phyloP scores from a whole-genome alignment of 2,113 vertebrate species.

The Ondatra zibethicus region DNA sequence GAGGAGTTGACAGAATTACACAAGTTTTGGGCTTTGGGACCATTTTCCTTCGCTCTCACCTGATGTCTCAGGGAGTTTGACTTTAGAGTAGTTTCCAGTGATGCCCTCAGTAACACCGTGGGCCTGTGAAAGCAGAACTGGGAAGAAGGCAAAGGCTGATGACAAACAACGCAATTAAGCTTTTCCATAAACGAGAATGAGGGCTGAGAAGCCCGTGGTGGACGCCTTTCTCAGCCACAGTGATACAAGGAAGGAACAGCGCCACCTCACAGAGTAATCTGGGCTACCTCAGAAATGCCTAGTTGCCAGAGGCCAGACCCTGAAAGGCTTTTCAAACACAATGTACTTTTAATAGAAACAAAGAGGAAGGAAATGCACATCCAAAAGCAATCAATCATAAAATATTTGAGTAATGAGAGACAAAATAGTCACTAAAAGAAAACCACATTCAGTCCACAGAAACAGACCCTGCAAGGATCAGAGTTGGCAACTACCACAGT shows the following conservation, averaged over 20 bases:
- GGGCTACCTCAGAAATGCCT: neutral
- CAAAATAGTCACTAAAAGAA: constrained; percentile 61
- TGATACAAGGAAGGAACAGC: neutral
- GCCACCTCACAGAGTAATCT: neutral
- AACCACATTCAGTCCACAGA: neutral
- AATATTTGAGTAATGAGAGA: constrained; percentile 59
- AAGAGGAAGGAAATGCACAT: constrained; percentile 61
- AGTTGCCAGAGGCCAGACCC: constrained; percentile 24
- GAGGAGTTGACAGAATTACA: neutral
- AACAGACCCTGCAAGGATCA: neutral
- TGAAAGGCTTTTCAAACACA: constrained; percentile 9
- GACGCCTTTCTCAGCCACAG: neutral
- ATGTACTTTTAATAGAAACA: constrained; percentile 65
- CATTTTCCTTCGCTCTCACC: neutral
- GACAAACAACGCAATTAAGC: neutral
- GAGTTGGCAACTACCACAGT: too few species aligned
- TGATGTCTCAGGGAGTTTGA: neutral
- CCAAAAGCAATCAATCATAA: constrained; percentile 68
- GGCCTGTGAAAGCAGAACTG: neutral
- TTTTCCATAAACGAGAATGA: neutral
- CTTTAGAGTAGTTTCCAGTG: constrained; percentile 22
- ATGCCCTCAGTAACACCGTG: neutral
- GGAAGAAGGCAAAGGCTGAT: too few species aligned
- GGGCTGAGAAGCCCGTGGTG: neutral
- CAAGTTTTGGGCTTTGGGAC: neutral